A percentile compares a stretch with the other conserved stretches of the same genome.
Evolutionary conservation across 2,113 vertebrate species (phyloP).

Genomic region (Cyphomyrus discorhynchus): DNA sequence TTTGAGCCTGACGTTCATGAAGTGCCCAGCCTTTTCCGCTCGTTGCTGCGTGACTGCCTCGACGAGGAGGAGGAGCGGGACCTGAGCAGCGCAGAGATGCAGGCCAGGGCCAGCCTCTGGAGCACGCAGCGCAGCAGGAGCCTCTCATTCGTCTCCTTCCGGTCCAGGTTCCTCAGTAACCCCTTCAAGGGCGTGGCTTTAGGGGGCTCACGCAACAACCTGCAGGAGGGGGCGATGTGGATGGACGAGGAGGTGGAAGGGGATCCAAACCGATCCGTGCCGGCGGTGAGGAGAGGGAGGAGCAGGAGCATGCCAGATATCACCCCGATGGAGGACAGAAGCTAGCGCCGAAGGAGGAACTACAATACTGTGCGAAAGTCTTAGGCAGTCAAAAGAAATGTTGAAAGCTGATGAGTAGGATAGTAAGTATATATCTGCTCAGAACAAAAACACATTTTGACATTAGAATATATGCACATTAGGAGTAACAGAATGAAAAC

Average conservation of each 20-base stretch:
- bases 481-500: background rate
- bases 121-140: conserved; percentile 65
- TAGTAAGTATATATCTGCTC: background rate
- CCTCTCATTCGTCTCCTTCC: conserved; percentile 61
- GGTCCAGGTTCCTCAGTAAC: conserved; percentile 53
- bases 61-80: conserved; percentile 44
- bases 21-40: conserved; percentile 62
- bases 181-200: conserved; percentile 41
- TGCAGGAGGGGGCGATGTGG: conserved; percentile 60
- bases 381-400: background rate
- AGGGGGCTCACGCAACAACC: conserved; percentile 52
- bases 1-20: conserved; percentile 64
- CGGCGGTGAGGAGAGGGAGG: conserved; percentile 48
- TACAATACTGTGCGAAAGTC: background rate
- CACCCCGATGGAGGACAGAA: conserved; percentile 50
- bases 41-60: conserved; percentile 50
- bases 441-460: background rate
- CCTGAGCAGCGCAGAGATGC: conserved; percentile 11
- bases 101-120: conserved; percentile 6
- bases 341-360: conserved; percentile 38
- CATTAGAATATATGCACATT: background rate
- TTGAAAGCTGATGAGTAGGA: background rate
- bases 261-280: conserved; percentile 32
- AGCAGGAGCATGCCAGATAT: conserved; percentile 71
- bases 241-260: conserved; percentile 48